Evolutionary conservation across 1,140 invertebrate genomes (phyloP).

Genomic region (Tenebrio molitor): DNA sequence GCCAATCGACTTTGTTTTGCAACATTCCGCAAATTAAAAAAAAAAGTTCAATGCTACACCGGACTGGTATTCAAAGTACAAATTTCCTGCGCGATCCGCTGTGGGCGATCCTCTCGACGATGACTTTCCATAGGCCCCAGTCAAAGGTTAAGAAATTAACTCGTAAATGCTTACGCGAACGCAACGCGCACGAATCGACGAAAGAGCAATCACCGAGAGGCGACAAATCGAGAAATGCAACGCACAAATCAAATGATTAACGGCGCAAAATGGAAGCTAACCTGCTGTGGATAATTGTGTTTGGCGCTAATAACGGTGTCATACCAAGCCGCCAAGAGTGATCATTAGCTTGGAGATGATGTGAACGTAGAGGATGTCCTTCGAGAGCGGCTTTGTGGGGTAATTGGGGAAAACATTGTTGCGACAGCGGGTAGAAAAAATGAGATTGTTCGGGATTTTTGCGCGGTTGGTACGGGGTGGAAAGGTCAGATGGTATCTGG

Average conservation of each 20-base stretch:
- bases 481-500: conserved; percentile 17
- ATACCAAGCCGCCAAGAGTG: no score
- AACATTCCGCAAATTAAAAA: background rate
- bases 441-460: background rate
- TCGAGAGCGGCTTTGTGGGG: no score
- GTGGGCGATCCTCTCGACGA: conserved; percentile 7
- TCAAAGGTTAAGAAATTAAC: conserved; percentile 36
- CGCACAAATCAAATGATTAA: no score
- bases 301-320: no score
- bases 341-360: no score
- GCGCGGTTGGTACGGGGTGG: background rate
- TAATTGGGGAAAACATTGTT: background rate
- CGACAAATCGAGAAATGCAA: no score
- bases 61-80: conserved; percentile 22
- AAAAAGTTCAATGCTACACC: conserved; percentile 28
- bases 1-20: background rate
- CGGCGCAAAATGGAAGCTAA: no score
- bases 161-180: background rate
- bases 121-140: conserved; percentile 21
- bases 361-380: no score
- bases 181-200: background rate
- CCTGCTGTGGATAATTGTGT: no score
- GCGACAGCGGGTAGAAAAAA: conserved; percentile 9
- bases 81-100: conserved; percentile 18
- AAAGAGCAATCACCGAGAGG: background rate